phyloP scores from a whole-genome alignment of 2,888 invertebrate species.

The Drosophila neotestacea region DNA sequence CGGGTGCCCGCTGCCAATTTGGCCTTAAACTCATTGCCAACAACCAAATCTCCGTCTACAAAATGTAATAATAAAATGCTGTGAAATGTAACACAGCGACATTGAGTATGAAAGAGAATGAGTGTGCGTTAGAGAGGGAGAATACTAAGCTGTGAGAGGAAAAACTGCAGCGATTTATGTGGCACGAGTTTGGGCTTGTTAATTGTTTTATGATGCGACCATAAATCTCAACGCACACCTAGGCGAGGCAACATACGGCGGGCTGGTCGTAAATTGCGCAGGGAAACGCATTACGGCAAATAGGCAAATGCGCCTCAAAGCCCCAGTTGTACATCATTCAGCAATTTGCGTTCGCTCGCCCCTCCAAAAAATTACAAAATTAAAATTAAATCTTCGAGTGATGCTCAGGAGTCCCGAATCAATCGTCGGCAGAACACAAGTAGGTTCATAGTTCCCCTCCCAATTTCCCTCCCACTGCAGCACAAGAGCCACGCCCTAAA shows the following conservation, averaged over 20 bases:
- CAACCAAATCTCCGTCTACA: conserved; percentile 31
- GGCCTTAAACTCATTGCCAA: conserved; percentile 16
- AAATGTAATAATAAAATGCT: conserved; percentile 67
- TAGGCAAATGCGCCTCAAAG: conserved; percentile 61
- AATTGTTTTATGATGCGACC: conserved; percentile 81
- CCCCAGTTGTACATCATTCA: conserved; percentile 35
- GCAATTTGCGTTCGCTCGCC: conserved; percentile 54
- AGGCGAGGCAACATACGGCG: conserved; percentile 62
- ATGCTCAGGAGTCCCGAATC: conserved; percentile 61
- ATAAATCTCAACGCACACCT: conserved; percentile 69
- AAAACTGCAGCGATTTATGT: conserved; percentile 72
- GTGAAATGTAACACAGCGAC: conserved; percentile 75
- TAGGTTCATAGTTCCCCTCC: conserved; percentile 1
- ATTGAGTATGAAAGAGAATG: conserved; percentile 4
- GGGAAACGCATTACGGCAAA: conserved; percentile 61
- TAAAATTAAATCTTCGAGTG: conserved; percentile 47
- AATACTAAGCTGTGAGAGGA: conserved; percentile 12
- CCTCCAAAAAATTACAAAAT: conserved; percentile 41
- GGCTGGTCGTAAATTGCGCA: conserved; percentile 71
- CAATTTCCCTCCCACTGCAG: conserved; percentile 11
- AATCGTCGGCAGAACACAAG: conserved; percentile 56
- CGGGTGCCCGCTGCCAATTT: conserved; percentile 30
- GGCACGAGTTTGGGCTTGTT: conserved; percentile 81
- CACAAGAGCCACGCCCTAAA: conserved; percentile 68
- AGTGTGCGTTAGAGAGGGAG: neutral